Base-by-base conservation (phyloP, 2,888 invertebrate species). In the Dolichopus griseipennis region DNA sequence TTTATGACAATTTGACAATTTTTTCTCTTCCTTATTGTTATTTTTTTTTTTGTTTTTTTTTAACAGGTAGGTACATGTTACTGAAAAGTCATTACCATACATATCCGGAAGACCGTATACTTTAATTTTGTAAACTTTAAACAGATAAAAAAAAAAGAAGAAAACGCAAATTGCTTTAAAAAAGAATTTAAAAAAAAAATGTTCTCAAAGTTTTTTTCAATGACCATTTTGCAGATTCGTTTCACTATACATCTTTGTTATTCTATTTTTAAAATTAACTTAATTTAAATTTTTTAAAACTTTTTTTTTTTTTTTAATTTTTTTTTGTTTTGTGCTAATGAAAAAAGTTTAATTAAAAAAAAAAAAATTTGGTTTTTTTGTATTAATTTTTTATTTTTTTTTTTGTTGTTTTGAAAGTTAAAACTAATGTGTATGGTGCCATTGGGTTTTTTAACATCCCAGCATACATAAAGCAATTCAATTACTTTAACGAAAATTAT, bases 261-360 rank as follows among this genome's bases (percentile, higher is more conserved):
- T 41, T 41, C 15, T 41, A 6, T n/a, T n/a, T n/a, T 52, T 52
- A n/a, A 52, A 18, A 18, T 41, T 41, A 6, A 27, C 41, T 41
- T 52, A 6, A 52, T 52, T n/a, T 52, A 18, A 10, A 10, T 37
- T 37, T 37, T 37, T 15, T 52, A 15, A 4, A 43, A 18, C 52
- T 52, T 52, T 18, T 52, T 12, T 52, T 52, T 52, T 15, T 15
- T 12, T 52, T 52, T 52, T 52, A 18, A 18, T 52, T 12, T 52
- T 43, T 15, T 52, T 52, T n/a, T 18, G 52, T 52, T n/a, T 9
- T 52, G 15, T 52, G 52, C 52, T 52, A 52, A 52, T 52, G 52
- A 52, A 52, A 52, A 52, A 52, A 52, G 52, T 52, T 52, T 52
- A 52, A 52, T 52, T 52, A 52, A 52, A 52, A 52, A 52, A 6